phyloP scores from a whole-genome alignment of 2,888 invertebrate genomes.

The Odontothrips loti region DNA sequence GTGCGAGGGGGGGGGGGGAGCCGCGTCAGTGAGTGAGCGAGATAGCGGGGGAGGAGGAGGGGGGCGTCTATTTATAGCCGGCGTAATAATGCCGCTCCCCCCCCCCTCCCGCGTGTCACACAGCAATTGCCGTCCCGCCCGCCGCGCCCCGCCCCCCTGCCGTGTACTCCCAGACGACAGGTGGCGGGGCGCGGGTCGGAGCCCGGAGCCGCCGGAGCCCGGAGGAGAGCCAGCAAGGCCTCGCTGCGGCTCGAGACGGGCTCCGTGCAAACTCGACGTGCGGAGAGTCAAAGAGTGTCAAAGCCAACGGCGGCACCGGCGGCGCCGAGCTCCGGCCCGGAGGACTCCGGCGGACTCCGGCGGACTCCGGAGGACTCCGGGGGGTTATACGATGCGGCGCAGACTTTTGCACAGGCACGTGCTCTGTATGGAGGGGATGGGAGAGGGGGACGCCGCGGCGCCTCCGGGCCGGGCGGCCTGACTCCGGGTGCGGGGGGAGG shows the following conservation, averaged over 20 bases:
- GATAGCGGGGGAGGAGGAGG: not conserved
- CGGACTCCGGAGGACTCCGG: no score
- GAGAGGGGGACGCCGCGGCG: not conserved
- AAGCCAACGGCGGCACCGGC: no score
- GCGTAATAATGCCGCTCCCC: not conserved
- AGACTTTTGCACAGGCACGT: not conserved
- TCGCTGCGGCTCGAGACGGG: no score
- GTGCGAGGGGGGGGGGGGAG: not conserved
- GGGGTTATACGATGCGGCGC: not conserved
- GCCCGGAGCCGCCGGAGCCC: no score
- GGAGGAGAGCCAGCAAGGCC: no score
- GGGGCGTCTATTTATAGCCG: conserved; percentile 8
- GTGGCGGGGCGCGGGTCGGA: not conserved
- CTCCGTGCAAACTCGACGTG: no score
- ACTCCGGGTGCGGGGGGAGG: not conserved
- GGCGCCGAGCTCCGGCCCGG: no score
- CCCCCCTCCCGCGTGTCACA: not conserved
- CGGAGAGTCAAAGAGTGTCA: no score
- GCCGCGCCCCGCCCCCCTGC: not conserved
- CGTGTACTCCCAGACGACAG: not conserved
- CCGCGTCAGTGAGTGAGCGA: not conserved
- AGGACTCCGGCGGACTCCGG: no score
- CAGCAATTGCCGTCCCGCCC: not conserved
- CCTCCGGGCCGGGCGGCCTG: not conserved
- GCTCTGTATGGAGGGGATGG: not conserved